Evolutionary conservation across 2,888 invertebrate species (phyloP), one percentile per base, ranked within the genome.

Genomic region (Zaprionus obscuricornis): DNA sequence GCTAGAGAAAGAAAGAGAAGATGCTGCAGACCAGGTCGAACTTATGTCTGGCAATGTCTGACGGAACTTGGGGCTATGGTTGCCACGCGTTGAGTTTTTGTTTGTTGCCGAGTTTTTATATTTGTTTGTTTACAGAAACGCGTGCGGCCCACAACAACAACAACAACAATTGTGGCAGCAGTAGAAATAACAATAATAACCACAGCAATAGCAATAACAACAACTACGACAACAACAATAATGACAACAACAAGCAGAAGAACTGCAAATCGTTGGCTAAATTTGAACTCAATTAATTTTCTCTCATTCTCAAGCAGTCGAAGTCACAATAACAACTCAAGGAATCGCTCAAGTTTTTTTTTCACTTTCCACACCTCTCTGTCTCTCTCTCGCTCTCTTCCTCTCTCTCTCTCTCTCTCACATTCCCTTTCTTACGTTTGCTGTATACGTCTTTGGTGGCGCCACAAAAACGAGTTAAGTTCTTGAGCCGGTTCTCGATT

Each of bases 91-190:
- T 71, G 66, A 47, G 17, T 24, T 22, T 60, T 69, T 81, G 67
- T 70, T 78, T 83, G 75, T 74, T 78, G 66, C 60, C 70, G 59
- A 56, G 73, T 69, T 69, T 63, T 59, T 52, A 37, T 69, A 49
- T 59, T 63, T 67, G 76, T 71, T 79, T 81, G 79, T 84, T 81
- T 81, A 81, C 70, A 70, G 47, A 77, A 81, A 81, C 77, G 79
- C 79, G 84, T 81, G 79, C 79, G 79, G 84, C 66, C 84, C 64
- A 74, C 60, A 81, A 70, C 74, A 76, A 47, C 63, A 69, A 43
- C 49, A 60, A 18, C 59, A 54, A 24, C 37, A 55, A 6, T 18
- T 14, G 1, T 20, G 47, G 6, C 18, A 55, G 16, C 40, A 58
- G 29, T 33, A 55, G 29, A 33, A 60, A 27, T 29, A 59, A 65